phyloP scores from a whole-genome alignment of 2,888 invertebrate genomes.

The Hirtodrosophila confusa region DNA sequence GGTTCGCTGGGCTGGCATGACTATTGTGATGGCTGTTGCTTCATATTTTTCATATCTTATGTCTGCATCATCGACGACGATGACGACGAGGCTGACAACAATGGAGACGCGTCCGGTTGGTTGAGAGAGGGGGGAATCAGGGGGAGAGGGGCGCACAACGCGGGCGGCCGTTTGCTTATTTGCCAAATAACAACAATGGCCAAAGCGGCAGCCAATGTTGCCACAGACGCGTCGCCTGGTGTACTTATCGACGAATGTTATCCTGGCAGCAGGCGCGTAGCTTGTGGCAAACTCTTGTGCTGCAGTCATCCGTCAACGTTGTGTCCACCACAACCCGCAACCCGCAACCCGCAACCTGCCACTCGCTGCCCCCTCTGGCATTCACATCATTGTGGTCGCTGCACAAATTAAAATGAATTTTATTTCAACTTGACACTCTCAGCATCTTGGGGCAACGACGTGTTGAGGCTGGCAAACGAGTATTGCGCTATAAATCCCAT shows the following conservation, averaged over 20 bases:
- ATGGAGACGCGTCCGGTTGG: conserved; percentile 30
- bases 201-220: conserved; percentile 16
- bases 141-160: conserved; percentile 6
- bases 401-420: conserved; percentile 69
- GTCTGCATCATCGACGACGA: conserved; percentile 73
- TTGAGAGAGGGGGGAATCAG: too few species aligned
- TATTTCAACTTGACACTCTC: conserved; percentile 58
- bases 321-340: background rate
- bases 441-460: conserved; percentile 13
- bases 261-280: conserved; percentile 50
- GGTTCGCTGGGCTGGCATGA: conserved; percentile 29
- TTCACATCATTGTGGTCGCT: conserved; percentile 27
- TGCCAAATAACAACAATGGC: conserved; percentile 73
- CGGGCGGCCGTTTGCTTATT: conserved; percentile 59
- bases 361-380: background rate
- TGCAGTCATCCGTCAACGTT: conserved; percentile 21
- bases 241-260: conserved; percentile 54
- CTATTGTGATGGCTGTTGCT: conserved; percentile 74
- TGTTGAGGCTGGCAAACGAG: conserved; percentile 13
- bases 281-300: conserved; percentile 19
- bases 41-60: conserved; percentile 78
- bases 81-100: conserved; percentile 61
- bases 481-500: conserved; percentile 17
- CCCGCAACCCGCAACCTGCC: too few species aligned
- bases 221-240: conserved; percentile 8